These are phyloP conservation scores for Charina bottae DNA, from an alignment of 2,113 vertebrate species.

Conservation along the genomic window DNA sequence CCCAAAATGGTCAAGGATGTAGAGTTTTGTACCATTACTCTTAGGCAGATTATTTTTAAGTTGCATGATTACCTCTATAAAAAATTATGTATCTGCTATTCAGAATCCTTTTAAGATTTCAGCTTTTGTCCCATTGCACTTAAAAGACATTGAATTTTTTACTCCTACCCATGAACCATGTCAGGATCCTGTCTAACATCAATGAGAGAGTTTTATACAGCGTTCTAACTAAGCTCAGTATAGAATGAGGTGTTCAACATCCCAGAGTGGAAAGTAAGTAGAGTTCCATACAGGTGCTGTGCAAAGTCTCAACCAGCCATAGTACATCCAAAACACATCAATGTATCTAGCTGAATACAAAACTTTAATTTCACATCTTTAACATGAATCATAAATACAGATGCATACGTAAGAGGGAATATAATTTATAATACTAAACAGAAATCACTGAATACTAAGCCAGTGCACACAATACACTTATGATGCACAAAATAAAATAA, in stretches of 20 bases:
- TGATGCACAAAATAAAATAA: conserved; percentile 61
- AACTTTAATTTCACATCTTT: conserved; percentile 62
- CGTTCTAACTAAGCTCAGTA: neutral
- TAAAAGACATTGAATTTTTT: neutral
- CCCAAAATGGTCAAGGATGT: neutral
- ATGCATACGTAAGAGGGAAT: conserved; percentile 67
- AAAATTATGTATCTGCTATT: neutral
- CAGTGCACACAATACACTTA: conserved; percentile 66
- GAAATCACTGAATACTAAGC: conserved; percentile 62
- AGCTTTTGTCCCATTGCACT: neutral
- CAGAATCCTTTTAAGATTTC: neutral
- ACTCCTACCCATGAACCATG: neutral
- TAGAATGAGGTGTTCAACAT: neutral
- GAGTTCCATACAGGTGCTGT: neutral
- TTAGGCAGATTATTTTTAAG: neutral
- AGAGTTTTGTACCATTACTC: neutral
- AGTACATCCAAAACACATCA: conserved; percentile 55
- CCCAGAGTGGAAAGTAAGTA: conserved; percentile 3
- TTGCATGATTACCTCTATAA: neutral
- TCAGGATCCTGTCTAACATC: neutral
- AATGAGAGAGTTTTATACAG: neutral
- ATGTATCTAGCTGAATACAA: conserved; percentile 63
- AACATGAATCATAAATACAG: conserved; percentile 62
- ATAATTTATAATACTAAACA: conserved; percentile 68
- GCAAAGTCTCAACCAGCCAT: conserved; percentile 48